A percentile compares a stretch with the other conserved stretches of the same genome.
Conservation (phyloP, 1,140 invertebrate genomes). For the Frieseomelitta varia region DNA sequence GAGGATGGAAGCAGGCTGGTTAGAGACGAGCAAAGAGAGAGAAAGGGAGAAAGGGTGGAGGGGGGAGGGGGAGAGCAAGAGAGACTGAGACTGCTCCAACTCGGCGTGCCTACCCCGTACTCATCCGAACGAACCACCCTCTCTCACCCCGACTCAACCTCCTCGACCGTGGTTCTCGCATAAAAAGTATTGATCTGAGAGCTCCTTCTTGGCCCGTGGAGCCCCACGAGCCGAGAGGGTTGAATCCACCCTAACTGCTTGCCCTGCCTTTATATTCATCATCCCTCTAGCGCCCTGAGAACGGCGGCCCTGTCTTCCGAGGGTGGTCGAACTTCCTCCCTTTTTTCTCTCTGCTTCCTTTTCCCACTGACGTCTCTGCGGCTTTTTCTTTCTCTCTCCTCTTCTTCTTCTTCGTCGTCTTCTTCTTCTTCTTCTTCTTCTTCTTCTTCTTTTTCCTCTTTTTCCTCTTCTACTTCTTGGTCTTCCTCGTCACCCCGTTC, state of each 20-base stretch:
- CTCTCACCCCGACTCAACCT: constrained; percentile 49
- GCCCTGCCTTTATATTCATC: constrained; percentile 72
- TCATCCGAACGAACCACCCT: constrained; percentile 61
- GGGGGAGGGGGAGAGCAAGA: not conserved
- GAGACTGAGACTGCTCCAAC: constrained; percentile 55
- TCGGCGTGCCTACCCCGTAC: constrained; percentile 63
- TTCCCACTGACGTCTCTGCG: constrained; percentile 20
- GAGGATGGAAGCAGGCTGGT: not conserved
- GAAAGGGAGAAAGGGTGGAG: not conserved
- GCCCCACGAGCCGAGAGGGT: constrained; percentile 75
- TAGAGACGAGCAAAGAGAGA: not conserved
- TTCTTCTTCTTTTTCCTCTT: constrained; percentile 12
- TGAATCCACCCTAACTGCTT: constrained; percentile 79
- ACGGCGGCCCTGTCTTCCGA: constrained; percentile 35
- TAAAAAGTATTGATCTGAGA: constrained; percentile 80
- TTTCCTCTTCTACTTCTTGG: not conserved
- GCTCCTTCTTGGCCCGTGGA: constrained; percentile 71
- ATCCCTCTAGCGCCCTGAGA: constrained; percentile 68
- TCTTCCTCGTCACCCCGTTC: constrained; percentile 28
- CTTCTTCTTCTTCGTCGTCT: constrained; percentile 47
- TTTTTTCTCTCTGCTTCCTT: constrained; percentile 31
- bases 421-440: constrained; percentile 28
- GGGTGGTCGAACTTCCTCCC: constrained; percentile 48
- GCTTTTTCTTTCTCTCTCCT: constrained; percentile 46
- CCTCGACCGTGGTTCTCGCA: constrained; percentile 69